Percentiles rank a stretch among this genome's conserved stretches.
Evolutionary conservation across 2,888 invertebrate species (phyloP).

Genomic region (Conchocele bisecta): DNA sequence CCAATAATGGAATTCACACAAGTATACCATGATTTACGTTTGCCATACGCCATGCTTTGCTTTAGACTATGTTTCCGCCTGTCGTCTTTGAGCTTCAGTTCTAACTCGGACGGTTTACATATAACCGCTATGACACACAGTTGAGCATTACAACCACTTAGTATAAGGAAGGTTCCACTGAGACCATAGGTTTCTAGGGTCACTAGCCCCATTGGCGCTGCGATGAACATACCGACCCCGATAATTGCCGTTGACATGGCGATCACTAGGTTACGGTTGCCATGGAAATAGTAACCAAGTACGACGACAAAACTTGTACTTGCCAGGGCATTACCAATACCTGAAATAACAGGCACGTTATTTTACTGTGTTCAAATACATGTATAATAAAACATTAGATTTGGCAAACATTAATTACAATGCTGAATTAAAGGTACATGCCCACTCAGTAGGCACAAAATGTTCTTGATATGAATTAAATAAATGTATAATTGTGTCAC

Average conservation of each 20-base stretch:
- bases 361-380: too few relatives aligned
- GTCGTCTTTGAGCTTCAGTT: background rate
- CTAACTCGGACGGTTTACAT: constrained; percentile 8
- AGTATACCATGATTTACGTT: too few relatives aligned
- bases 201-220: background rate
- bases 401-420: too few relatives aligned
- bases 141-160: constrained; percentile 9
- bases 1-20: too few relatives aligned
- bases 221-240: constrained; percentile 53
- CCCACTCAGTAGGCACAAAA: too few relatives aligned
- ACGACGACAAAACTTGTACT: constrained; percentile 43
- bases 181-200: background rate
- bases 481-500: too few relatives aligned
- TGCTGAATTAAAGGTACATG: too few relatives aligned
- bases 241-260: constrained; percentile 37
- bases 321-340: constrained; percentile 53
- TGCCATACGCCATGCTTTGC: too few relatives aligned
- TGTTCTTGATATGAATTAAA: too few relatives aligned
- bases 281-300: constrained; percentile 56
- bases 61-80: too few relatives aligned
- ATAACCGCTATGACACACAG: constrained; percentile 10
- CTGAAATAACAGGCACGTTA: too few relatives aligned
- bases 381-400: too few relatives aligned
- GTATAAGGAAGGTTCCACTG: constrained; percentile 13
- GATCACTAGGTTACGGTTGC: constrained; percentile 43